Percentiles rank a stretch among this genome's conserved stretches.
Evolutionary conservation across 2,888 invertebrate genomes (phyloP).

Genomic region (Saturnia pavonia): DNA sequence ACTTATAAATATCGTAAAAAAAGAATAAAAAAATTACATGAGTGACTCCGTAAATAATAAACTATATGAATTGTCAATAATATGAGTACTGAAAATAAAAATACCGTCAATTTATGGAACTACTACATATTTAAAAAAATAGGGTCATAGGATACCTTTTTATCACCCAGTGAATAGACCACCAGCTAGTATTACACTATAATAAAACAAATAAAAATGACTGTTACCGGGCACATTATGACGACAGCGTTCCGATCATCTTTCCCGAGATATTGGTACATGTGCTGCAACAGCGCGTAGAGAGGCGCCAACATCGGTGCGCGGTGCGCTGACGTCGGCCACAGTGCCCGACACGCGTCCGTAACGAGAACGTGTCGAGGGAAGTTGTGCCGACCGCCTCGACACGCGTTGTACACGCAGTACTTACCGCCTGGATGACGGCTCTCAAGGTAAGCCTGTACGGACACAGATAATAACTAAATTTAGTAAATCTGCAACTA

Average conservation of each 20-base stretch:
- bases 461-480: neutral
- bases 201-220: neutral
- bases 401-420: constrained; percentile 92
- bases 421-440: constrained; percentile 89
- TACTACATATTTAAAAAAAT: no score
- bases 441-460: constrained; percentile 86
- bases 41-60: no score
- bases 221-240: constrained; percentile 90
- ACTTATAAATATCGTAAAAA: no score
- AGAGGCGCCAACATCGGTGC: constrained; percentile 91
- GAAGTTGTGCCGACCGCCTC: constrained; percentile 76
- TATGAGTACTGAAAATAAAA: no score
- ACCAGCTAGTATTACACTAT: no score
- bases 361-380: constrained; percentile 81
- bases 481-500: no score
- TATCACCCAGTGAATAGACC: no score
- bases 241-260: constrained; percentile 92
- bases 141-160: no score
- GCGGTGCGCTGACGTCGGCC: constrained; percentile 84
- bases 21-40: no score
- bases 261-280: constrained; percentile 92
- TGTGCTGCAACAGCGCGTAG: constrained; percentile 92
- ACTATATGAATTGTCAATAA: no score
- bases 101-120: no score
- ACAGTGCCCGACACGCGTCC: constrained; percentile 82